A percentile compares a stretch with the other conserved stretches of the same genome.
Conservation (phyloP, 2,888 invertebrate genomes). For the Arrhopalites spinosus region DNA sequence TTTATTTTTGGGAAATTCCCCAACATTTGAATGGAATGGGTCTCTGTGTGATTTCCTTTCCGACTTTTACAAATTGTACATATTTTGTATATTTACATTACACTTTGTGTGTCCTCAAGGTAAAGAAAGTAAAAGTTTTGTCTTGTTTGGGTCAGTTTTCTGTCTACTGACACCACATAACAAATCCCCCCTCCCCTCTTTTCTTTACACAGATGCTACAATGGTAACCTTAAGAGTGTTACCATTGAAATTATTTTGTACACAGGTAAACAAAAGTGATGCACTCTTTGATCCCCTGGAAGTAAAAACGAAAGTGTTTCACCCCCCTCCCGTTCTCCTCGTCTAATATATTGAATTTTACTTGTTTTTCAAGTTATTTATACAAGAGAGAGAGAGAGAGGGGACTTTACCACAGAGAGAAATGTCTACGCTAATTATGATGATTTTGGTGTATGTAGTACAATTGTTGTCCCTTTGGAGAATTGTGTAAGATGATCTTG, state of each 20-base stretch:
- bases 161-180: slow-evolving; percentile 5
- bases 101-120: slow-evolving; percentile 20
- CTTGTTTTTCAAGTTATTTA: not conserved
- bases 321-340: not conserved
- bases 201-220: slow-evolving; percentile 8
- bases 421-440: too few species aligned
- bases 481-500: too few species aligned
- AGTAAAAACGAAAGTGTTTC: slow-evolving; percentile 25
- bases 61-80: slow-evolving; percentile 11
- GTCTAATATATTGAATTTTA: too few species aligned
- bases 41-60: slow-evolving; percentile 22
- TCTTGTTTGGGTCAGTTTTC: slow-evolving; percentile 33
- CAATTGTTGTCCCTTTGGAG: too few species aligned
- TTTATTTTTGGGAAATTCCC: slow-evolving; percentile 21
- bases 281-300: slow-evolving; percentile 1
- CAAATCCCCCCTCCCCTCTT: too few species aligned
- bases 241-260: not conserved
- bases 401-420: too few species aligned
- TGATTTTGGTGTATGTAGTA: too few species aligned
- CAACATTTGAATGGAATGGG: slow-evolving; percentile 2
- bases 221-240: too few species aligned
- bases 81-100: too few species aligned
- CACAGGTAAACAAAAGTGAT: not conserved
- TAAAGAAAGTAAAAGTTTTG: slow-evolving; percentile 35
- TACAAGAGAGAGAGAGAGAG: too few species aligned